phyloP scores from a whole-genome alignment of 2,797 vertebrate genomes.

The Hydrolagus colliei region DNA sequence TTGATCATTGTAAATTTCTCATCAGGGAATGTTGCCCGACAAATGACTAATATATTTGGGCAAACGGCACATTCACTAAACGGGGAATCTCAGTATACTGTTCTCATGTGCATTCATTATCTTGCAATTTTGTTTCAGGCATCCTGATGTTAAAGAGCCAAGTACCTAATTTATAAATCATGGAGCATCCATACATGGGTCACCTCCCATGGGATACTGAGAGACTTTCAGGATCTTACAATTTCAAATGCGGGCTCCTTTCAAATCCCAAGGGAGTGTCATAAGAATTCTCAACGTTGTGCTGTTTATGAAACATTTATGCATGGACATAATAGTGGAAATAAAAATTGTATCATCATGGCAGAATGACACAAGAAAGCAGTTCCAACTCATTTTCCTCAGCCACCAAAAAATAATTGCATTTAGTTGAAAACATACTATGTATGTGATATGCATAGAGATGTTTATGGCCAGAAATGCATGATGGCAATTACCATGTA shows the following conservation, averaged over 20 bases:
- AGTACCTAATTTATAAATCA: background rate
- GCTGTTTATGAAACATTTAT: background rate
- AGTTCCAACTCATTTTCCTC: background rate
- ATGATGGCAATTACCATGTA: no score
- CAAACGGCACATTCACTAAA: background rate
- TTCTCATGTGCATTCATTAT: no score
- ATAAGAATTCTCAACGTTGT: background rate
- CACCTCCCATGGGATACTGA: background rate
- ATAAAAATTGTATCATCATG: background rate
- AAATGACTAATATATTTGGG: background rate
- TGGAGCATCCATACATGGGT: background rate
- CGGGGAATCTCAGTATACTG: background rate
- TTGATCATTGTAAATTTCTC: background rate
- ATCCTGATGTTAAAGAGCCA: background rate
- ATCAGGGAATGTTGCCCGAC: background rate
- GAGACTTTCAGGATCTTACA: background rate
- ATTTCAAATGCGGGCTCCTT: background rate
- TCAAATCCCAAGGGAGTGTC: background rate
- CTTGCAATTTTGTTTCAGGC: background rate
- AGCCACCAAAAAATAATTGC: background rate
- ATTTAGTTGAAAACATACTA: background rate
- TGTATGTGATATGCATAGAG: no score
- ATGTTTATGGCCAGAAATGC: no score
- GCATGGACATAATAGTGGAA: background rate
- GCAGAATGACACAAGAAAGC: background rate